phyloP scores from a whole-genome alignment of 2,888 invertebrate species.

The Apodemia duryi region DNA sequence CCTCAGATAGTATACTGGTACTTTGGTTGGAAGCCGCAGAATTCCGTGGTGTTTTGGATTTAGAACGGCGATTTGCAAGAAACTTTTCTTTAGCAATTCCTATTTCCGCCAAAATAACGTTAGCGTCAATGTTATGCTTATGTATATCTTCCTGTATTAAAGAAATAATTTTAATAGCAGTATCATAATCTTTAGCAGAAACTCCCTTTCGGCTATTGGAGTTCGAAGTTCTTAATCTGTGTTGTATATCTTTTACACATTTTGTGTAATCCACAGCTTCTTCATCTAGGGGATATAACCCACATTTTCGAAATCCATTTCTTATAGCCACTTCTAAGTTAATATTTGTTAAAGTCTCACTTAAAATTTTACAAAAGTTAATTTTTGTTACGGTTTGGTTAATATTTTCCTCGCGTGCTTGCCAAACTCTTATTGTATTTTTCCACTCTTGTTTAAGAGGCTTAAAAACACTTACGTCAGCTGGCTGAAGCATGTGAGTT shows the following conservation, averaged over 20 bases:
- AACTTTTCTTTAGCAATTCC: background rate
- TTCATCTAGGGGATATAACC: slow-evolving; percentile 33
- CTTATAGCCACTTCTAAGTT: slow-evolving; percentile 25
- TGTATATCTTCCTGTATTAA: background rate
- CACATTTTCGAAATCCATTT: slow-evolving; percentile 33
- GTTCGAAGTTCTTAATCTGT: slow-evolving; percentile 1
- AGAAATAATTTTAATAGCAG: background rate
- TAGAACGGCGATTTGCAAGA: slow-evolving; percentile 2
- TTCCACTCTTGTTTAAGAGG: slow-evolving; percentile 6
- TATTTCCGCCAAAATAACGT: background rate
- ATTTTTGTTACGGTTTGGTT: slow-evolving; percentile 32
- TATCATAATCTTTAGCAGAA: background rate
- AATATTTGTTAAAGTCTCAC: slow-evolving; percentile 23
- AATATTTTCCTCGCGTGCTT: slow-evolving; percentile 26
- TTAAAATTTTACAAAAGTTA: slow-evolving; percentile 32
- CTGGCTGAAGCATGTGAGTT: slow-evolving; percentile 37
- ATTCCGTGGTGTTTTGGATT: background rate
- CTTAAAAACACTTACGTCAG: slow-evolving; percentile 32
- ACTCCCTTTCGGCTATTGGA: background rate
- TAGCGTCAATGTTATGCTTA: background rate
- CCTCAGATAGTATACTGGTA: background rate
- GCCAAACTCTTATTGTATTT: background rate
- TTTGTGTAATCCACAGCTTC: slow-evolving; percentile 28
- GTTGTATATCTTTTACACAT: slow-evolving; percentile 29
- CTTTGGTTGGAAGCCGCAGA: background rate